phyloP scores from a whole-genome alignment of 2,113 vertebrate species.

The Psettodes erumei region DNA sequence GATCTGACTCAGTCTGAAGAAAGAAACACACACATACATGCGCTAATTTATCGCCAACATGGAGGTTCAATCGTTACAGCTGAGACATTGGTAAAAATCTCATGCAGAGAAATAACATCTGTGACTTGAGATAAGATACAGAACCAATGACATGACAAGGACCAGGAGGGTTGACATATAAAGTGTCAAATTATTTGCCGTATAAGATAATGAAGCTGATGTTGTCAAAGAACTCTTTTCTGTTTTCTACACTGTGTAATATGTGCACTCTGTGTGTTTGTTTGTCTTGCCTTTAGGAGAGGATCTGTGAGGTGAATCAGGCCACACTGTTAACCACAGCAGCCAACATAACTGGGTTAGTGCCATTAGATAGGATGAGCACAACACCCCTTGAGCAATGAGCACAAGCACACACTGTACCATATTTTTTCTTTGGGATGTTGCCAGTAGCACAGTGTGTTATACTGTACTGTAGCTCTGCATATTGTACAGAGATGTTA shows the following conservation, averaged over 20 bases:
- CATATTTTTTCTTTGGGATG: conserved; percentile 30
- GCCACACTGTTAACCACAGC: conserved; percentile 29
- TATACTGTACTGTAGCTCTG: conserved; percentile 7
- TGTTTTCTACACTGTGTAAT: conserved; percentile 2
- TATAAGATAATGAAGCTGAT: conserved; percentile 19
- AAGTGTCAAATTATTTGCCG: conserved; percentile 32
- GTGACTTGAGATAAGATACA: conserved; percentile 31
- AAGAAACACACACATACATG: conserved; percentile 11
- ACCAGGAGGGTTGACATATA: conserved; percentile 19
- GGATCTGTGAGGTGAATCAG: conserved; percentile 32
- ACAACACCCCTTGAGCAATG: conserved; percentile 41
- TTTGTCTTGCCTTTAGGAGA: conserved; percentile 36
- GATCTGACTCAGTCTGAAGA: conserved; percentile 90
- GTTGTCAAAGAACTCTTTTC: background rate
- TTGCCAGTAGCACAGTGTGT: background rate
- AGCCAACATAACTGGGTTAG: conserved; percentile 43
- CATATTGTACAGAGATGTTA: conserved; percentile 41
- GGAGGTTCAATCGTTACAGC: conserved; percentile 18
- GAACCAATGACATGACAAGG: conserved; percentile 36
- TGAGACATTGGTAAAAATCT: conserved; percentile 29
- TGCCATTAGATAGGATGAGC: conserved; percentile 33
- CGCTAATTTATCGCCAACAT: conserved; percentile 12
- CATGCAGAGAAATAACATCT: conserved; percentile 30
- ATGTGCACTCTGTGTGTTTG: conserved; percentile 3
- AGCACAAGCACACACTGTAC: conserved; percentile 39